Evolutionary conservation across 2,113 vertebrate species (phyloP).

Genomic region (Agapornis roseicollis): DNA sequence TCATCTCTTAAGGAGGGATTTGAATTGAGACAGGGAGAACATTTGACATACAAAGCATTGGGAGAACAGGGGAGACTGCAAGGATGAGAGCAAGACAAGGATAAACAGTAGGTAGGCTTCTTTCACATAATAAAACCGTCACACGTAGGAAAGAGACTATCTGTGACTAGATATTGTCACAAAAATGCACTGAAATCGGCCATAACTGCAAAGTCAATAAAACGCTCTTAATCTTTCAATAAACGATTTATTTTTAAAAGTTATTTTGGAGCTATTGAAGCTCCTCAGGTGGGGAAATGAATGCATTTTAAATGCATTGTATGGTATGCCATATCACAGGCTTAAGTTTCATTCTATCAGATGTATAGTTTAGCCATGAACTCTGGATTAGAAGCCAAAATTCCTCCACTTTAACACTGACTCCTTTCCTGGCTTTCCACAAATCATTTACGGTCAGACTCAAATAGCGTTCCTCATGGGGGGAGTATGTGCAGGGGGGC

Average conservation of each 20-base stretch:
- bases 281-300: constrained; percentile 41
- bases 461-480: neutral
- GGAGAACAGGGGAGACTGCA: neutral
- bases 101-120: constrained; percentile 42
- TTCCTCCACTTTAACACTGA: neutral
- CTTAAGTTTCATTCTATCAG: constrained; percentile 48
- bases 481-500: too few relatives aligned
- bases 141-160: constrained; percentile 50
- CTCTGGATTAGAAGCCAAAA: constrained; percentile 37
- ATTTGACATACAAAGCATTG: constrained; percentile 13
- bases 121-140: constrained; percentile 52
- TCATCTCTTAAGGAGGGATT: constrained; percentile 39
- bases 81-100: constrained; percentile 15
- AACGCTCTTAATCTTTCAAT: constrained; percentile 64
- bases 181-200: constrained; percentile 54
- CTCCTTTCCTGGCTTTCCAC: constrained; percentile 12
- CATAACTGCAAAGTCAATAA: constrained; percentile 66
- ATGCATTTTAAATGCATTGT: constrained; percentile 57
- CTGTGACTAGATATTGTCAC: constrained; percentile 44
- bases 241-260: constrained; percentile 60
- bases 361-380: constrained; percentile 43
- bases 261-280: constrained; percentile 44
- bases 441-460: constrained; percentile 29
- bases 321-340: constrained; percentile 7
- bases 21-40: constrained; percentile 10